Base-by-base conservation (phyloP, 1,140 invertebrate species). In the Drosophila arawakana region DNA sequence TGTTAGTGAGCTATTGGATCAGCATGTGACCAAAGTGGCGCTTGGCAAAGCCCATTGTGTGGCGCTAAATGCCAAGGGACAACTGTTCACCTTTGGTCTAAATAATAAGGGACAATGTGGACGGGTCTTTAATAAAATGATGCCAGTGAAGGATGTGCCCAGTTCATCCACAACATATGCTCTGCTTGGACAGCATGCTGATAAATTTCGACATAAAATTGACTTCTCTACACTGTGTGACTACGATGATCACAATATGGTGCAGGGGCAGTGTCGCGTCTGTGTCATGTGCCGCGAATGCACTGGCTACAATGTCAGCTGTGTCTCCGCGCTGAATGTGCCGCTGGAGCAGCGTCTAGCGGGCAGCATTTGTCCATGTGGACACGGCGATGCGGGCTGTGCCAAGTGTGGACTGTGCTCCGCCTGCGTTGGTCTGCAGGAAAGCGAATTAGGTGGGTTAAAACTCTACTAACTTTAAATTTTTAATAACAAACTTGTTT, bases 31-130 rank as follows among this genome's bases (percentile, higher is more conserved):
- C 9, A 94, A 94, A 93, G 96, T 99, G 8, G 96, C 97, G 0
- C 93, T 99, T 52, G 98, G 98, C 9, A 99, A 99, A 94, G 98
- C 98, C 8, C 98, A 99, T 92, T 96, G 96, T 54, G 96, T 98
- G 2, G 97, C 95, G 0, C 93, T 99, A 7, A 98, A 96, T 21
- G 96, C 95, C 77, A 97, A 97, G 91, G 98, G 98, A 0, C 95
- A 97, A 77, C 95, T 99, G 1, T 99, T 96, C 92, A 98, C 98
- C 1, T 99, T 99, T 93, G 98, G 98, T 1, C 97, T 99, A 60
- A 99, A 99, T 92, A 99, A 99, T 91, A 98, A 98, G 91, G 98
- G 98, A 8, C 98, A 99, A 90, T 99, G 98, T 94, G 98, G 98
- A 35, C 93, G 98, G 83, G 97, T 98, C 83, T 98, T 96, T 92